Conservation (phyloP, 2,888 invertebrate genomes). For the Ectobius pallidus region DNA sequence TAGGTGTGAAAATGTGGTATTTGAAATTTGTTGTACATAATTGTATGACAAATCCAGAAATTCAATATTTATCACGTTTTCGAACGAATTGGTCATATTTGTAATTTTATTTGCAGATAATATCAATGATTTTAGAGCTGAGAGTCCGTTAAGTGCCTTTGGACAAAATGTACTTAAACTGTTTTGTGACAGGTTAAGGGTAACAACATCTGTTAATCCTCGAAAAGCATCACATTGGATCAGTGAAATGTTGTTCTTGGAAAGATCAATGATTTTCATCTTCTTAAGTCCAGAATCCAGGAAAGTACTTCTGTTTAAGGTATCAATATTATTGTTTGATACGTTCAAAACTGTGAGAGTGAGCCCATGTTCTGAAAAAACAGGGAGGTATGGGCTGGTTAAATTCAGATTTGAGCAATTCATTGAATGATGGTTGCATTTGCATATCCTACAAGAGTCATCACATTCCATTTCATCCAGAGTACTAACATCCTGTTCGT, state of each 20-base stretch:
- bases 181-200: background rate
- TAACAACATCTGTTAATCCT: background rate
- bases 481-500: background rate
- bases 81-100: background rate
- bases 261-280: background rate
- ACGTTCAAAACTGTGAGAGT: background rate
- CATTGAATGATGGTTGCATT: background rate
- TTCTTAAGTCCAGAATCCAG: background rate
- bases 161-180: background rate
- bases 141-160: background rate
- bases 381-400: no score
- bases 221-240: background rate
- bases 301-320: background rate
- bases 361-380: background rate
- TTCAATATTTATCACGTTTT: background rate
- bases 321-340: background rate
- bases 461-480: background rate
- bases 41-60: background rate
- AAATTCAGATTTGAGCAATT: background rate
- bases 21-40: background rate
- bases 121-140: background rate
- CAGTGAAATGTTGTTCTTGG: background rate
- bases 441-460: background rate
- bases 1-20: background rate
- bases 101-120: background rate